Conservation (phyloP, 2,888 invertebrate species). For the Bellardia pandia region DNA sequence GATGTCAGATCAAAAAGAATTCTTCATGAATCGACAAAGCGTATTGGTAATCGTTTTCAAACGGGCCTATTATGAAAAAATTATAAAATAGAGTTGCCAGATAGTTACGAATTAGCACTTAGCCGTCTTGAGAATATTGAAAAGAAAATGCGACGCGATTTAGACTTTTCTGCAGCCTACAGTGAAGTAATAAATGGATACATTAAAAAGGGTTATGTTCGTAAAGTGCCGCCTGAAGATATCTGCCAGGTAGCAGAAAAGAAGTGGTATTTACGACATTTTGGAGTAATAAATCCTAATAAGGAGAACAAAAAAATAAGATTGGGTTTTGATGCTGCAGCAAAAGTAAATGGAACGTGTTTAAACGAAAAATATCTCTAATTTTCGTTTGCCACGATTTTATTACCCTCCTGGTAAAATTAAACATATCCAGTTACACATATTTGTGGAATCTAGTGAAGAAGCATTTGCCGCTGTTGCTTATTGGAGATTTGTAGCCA, state of each 20-base stretch:
- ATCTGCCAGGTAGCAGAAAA: neutral
- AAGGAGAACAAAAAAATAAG: conserved; percentile 76
- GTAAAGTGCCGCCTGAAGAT: conserved; percentile 40
- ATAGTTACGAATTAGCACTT: conserved; percentile 28
- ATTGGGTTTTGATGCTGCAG: conserved; percentile 79
- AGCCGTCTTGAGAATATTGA: conserved; percentile 36
- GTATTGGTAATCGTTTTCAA: conserved; percentile 39
- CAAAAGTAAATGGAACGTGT: conserved; percentile 74
- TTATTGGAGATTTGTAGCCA: conserved; percentile 29
- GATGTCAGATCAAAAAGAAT: conserved; percentile 28
- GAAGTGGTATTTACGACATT: conserved; percentile 77
- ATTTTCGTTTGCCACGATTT: conserved; percentile 37
- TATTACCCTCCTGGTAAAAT: conserved; percentile 29
- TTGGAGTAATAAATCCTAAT: conserved; percentile 76
- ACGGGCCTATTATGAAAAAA: conserved; percentile 42
- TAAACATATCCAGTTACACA: conserved; percentile 26
- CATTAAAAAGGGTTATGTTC: conserved; percentile 29
- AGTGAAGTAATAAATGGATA: conserved; percentile 33
- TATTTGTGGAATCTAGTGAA: conserved; percentile 49
- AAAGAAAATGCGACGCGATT: conserved; percentile 46
- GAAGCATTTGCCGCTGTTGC: conserved; percentile 58
- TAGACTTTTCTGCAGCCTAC: conserved; percentile 20
- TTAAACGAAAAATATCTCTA: conserved; percentile 54
- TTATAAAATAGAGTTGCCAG: conserved; percentile 10
- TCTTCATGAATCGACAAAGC: conserved; percentile 28